Base-by-base conservation (phyloP, 2,888 invertebrate genomes). In the Caenorhabditis afra region DNA sequence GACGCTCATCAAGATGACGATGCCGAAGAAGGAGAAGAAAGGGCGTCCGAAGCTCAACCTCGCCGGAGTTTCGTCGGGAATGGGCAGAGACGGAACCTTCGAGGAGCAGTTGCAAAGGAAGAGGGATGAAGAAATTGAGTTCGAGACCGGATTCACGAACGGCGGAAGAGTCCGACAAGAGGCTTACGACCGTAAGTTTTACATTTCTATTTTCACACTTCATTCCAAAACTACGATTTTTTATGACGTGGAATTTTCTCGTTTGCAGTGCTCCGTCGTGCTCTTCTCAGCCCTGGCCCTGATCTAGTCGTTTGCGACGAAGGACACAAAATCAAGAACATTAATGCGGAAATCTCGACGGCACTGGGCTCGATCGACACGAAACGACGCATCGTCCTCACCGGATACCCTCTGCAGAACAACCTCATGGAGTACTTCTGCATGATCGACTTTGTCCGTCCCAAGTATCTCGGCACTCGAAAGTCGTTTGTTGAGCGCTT, bases 401-500 rank as follows among this genome's bases (percentile, higher is more conserved):
- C 99, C 2, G 99, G 99, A 3, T 98, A 98, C 92, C 99, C 99
- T 0, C 92, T 99, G 12, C 99, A 99, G 91, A 99, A 99, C 91
- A 99, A 99, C 91, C 92, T 99, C 18, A 92, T 96, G 68, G 96
- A 91, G 58, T 91, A 90, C 62, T 90, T 81, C 71, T 90, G 89
- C 66, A 90, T 90, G 92, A 87, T 92, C 90, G 97, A 99, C 91
- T 99, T 98, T 91, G 97, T 98, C 0, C 93, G 98, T 22, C 99
- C 99, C 0, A 97, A 96, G 92, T 98, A 96, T 91, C 93, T 99
- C 45, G 99, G 84, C 41, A 64, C 95, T 22, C 96, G 96, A 91
- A 95, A 96, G 0, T 97, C 98, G 91, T 99, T 99, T 91, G 94
- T 95, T 89, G 97, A 97, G 91, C 97, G 97, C 96, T 99, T 99